Base-by-base conservation (phyloP, 2,113 vertebrate genomes). In the Gyps fulvus region DNA sequence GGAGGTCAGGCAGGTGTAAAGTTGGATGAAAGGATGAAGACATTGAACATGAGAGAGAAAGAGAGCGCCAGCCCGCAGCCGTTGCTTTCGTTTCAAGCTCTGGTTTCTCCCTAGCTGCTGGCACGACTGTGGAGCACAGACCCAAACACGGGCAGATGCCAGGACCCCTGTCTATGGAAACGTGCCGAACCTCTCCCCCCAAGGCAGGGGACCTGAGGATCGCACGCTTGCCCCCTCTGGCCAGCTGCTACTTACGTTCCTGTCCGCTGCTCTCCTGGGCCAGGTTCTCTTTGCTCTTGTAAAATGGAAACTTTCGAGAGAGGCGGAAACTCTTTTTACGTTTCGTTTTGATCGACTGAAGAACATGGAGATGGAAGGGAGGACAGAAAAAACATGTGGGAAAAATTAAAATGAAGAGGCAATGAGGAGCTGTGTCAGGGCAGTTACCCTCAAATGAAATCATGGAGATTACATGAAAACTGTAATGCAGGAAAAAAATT, bases 251-350 rank as follows among this genome's bases (percentile, higher is more conserved):
- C 99, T 99, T 98, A 99, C 99, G 99, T 99, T 99, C 99, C 98
- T 99, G 98, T 97, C 99, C 98, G 98, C 99, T 98, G 98, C 98
- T 98, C 97, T 99, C 99, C 98, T 99, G 99, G 98, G 99, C 99
- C 99, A 99, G 99, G 98, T 99, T 99, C 99, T 99, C 99, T 99
- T 99, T 99, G 99, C 99, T 99, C 99, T 99, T 99, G 99, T 99
- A 99, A 99, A 99, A 99, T 98, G 99, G 99, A 97, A 99, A 99
- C 98, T 99, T 99, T 99, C 99, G 99, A 93, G 99, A 99, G 97
- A 99, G 99, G 98, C 99, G 99, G 97, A 99, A 99, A 99, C 99
- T 99, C 99, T 99, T 99, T 99, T 99, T 99, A 99, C 99, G 99
- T 99, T 99, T 99, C 98, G 99, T 99, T 99, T 99, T 99, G 99